Conservation (phyloP, 2,797 vertebrate species). For the Pseudomugil gertrudae region DNA sequence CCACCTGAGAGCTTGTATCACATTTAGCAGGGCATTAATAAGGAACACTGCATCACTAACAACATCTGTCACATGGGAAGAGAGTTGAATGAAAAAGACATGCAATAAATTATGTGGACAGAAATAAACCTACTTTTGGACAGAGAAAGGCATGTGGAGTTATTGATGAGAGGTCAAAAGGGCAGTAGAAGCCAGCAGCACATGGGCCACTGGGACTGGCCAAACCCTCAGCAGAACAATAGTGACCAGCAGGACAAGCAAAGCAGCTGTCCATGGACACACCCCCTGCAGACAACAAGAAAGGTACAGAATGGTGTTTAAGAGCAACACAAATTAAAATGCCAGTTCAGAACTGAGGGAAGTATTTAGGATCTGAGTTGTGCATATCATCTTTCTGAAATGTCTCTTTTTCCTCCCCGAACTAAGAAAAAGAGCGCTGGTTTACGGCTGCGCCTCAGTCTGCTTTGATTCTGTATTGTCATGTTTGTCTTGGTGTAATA, state of each 20-base stretch:
- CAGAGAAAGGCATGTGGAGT: slow-evolving; percentile 85
- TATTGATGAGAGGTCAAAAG: slow-evolving; percentile 82
- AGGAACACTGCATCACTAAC: neutral
- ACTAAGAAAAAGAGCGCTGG: no score
- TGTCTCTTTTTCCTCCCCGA: no score
- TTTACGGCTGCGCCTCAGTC: no score
- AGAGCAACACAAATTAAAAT: neutral
- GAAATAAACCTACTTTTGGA: slow-evolving; percentile 82
- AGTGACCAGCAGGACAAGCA: slow-evolving; percentile 86
- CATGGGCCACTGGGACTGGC: slow-evolving; percentile 83
- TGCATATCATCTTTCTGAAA: no score
- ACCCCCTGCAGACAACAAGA: slow-evolving; percentile 78
- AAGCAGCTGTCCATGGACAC: slow-evolving; percentile 84
- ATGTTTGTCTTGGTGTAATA: no score
- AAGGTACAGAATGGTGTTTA: neutral
- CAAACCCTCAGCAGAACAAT: slow-evolving; percentile 84
- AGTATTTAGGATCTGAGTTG: neutral
- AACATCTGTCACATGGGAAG: neutral
- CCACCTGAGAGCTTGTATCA: neutral
- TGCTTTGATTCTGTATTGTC: no score
- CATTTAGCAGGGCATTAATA: slow-evolving; percentile 25
- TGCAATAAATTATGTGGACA: neutral
- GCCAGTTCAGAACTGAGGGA: neutral
- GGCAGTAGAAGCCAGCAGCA: slow-evolving; percentile 86
- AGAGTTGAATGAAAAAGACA: neutral